Evolutionary conservation across 2,888 invertebrate genomes (phyloP), one percentile per base, ranked within the genome.

Genomic region (Dynastes tityus): DNA sequence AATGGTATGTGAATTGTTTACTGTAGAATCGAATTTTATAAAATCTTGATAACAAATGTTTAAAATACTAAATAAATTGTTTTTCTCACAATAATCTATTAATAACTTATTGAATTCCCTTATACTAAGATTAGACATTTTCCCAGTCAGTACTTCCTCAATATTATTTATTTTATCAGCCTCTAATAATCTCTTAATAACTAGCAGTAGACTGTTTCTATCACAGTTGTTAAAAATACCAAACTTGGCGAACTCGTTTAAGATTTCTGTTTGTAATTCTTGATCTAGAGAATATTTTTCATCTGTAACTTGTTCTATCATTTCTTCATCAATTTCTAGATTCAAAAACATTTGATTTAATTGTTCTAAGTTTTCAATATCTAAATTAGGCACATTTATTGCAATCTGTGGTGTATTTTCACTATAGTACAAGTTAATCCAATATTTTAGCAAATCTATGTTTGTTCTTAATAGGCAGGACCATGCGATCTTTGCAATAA

Each of bases 211-310:
- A 85, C 92, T 89, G 11, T 88, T 87, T 45, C 88, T 88, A 85
- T 95, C 95, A 76, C 89, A 88, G 13, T 90, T 88, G 79, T 91
- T 90, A 76, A 95, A 92, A 83, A 94, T 90, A 0, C 95, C 95
- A 83, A 92, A 93, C 74, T 91, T 90, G 78, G 90, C 89, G 3
- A 94, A 86, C 77, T 92, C 91, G 84, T 93, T 92, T 80, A 92
- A 91, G 81, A 92, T 89, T 80, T 90, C 89, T 85, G 92, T 89
- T 86, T 91, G 91, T 13, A 91, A 90, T 85, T 92, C 89, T 85
- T 90, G 90, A 1, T 91, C 90, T 77, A 91, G 89, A 75, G 87
- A 86, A 83, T 90, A 90, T 81, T 91, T 91, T 80, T 89, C 87
- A 77, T 90, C 89, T 27, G 87, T 87, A 76, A 93, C 87, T 76